Evolutionary conservation across 2,113 vertebrate species (phyloP).

Genomic region (Megalops atlanticus): DNA sequence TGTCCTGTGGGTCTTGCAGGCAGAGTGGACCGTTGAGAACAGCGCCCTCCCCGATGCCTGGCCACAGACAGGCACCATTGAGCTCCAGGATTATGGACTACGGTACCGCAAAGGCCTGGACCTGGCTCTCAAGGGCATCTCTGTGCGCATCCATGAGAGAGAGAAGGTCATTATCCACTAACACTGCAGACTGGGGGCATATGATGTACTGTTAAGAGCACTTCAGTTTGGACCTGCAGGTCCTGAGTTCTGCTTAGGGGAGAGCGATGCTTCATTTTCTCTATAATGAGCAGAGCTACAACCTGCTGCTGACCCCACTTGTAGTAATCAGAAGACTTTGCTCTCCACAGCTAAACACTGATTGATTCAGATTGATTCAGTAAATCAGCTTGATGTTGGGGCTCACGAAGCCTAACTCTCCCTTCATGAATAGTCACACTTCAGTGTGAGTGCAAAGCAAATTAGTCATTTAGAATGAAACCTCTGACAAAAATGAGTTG

Average conservation of each 20-base stretch:
- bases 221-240: too few relatives aligned
- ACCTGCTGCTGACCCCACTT: too few relatives aligned
- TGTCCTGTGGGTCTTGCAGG: slow-evolving; percentile 62
- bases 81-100: slow-evolving; percentile 72
- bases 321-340: too few relatives aligned
- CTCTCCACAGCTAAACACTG: not conserved
- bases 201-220: too few relatives aligned
- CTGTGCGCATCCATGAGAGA: slow-evolving; percentile 72
- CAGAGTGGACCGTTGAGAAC: slow-evolving; percentile 73
- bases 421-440: too few relatives aligned
- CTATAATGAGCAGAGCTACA: not conserved
- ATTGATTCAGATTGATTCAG: not conserved
- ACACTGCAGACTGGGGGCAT: too few relatives aligned
- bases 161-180: slow-evolving; percentile 79
- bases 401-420: too few relatives aligned
- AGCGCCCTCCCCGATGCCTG: slow-evolving; percentile 67
- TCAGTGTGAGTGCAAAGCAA: not conserved
- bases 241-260: too few relatives aligned
- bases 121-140: slow-evolving; percentile 78
- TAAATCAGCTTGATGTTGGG: too few relatives aligned
- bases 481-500: too few relatives aligned
- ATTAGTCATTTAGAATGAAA: not conserved
- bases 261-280: too few relatives aligned
- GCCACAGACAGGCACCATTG: slow-evolving; percentile 81
- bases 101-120: slow-evolving; percentile 83